Conservation (phyloP, 1,140 invertebrate genomes). For the Hylaeus anthracinus region DNA sequence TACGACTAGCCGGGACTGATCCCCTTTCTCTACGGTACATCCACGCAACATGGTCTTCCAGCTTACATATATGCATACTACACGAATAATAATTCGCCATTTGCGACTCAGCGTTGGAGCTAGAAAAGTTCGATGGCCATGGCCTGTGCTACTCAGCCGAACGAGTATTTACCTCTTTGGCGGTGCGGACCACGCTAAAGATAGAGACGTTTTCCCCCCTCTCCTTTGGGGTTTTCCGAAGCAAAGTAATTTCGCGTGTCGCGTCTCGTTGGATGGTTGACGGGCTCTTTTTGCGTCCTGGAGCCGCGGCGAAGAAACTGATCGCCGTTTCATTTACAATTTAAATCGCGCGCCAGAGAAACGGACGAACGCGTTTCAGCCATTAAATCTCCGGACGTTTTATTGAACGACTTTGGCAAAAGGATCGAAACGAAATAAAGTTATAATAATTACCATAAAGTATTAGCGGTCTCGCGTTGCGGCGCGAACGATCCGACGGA, state of each 20-base stretch:
- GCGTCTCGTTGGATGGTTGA: background rate
- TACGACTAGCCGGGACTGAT: background rate
- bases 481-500: conserved; percentile 15
- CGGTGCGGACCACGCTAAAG: background rate
- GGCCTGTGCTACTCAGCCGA: no score
- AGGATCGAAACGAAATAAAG: conserved; percentile 47
- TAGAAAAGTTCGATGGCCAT: no score
- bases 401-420: conserved; percentile 7
- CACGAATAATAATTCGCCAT: no score
- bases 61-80: no score
- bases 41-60: no score
- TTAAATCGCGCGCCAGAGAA: conserved; percentile 35
- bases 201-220: conserved; percentile 1
- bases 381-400: conserved; percentile 21
- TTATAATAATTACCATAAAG: conserved; percentile 50
- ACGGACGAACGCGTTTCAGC: conserved; percentile 27
- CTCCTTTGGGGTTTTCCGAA: background rate
- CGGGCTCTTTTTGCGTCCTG: background rate
- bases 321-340: conserved; percentile 45
- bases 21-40: no score
- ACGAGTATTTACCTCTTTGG: no score
- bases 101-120: no score
- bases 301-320: conserved; percentile 1
- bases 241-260: conserved; percentile 18
- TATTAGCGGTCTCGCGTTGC: background rate